Base-by-base conservation (phyloP, 2,797 vertebrate genomes). In the Oreortyx pictus region DNA sequence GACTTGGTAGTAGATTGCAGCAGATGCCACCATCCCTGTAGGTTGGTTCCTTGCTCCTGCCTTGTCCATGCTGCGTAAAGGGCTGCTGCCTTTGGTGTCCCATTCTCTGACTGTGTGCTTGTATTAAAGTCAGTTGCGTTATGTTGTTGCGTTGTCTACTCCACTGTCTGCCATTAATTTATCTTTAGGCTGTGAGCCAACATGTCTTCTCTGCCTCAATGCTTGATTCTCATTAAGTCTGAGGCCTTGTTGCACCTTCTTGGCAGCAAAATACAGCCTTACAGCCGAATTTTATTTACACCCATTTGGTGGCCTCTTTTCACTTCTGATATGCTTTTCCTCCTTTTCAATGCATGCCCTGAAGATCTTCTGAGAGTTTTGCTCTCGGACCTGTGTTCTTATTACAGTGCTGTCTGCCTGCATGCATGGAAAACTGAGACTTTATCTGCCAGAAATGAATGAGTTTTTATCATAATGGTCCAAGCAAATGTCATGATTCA, bases 401-500 rank as follows among this genome's bases (percentile, higher is more conserved):
- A 2, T 62, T 65, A 31, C 37, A 41, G 15, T 71, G 61, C 84
- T 88, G 60, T 88, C 82, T 79, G 31, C 29, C 35, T 13, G 91
- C 33, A 29, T 70, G 68, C 74, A 68, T 60, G 77, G 82, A 95
- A 84, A 93, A 66, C 60, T 71, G 77, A 92, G 66, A 78, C 85
- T 92, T 86, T 85, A 77, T 90, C 74, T 85, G 49, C 77, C 91
- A 92, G 76, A 86, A 91, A 57, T 17, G 23, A 82, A 77, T 79
- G 50, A 61, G 56, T 50, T 89, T 90, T 88, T 81, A 75, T 77
- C 0, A 0, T n/a, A 92, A 80, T 27, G 54, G n/a, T 93, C 88
- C 93, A 86, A 89, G 80, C 80, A 89, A 88, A 83, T 93, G 82
- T 62, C 80, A 93, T 49, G 74, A 84, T 91, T 95, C 81, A 76